phyloP scores from a whole-genome alignment of 2,888 invertebrate genomes.

The Smittia sp. region DNA sequence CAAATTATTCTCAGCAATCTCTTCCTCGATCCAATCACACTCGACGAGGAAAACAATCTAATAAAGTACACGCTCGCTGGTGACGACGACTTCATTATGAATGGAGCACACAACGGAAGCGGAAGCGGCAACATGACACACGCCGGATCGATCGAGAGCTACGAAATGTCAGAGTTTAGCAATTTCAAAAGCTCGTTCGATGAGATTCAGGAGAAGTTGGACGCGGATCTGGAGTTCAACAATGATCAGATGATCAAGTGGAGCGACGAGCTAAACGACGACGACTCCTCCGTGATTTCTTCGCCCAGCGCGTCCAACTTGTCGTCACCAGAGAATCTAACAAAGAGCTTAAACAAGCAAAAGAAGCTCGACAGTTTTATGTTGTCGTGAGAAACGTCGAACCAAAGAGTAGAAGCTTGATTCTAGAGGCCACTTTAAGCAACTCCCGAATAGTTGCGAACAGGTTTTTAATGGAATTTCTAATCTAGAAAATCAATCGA shows the following conservation, averaged over 20 bases:
- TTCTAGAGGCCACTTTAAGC: background rate
- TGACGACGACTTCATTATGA: constrained; percentile 36
- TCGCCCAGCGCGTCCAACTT: constrained; percentile 35
- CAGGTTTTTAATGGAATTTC: constrained; percentile 16
- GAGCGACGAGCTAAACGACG: constrained; percentile 33
- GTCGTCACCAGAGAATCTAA: constrained; percentile 14
- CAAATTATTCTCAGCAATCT: constrained; percentile 34
- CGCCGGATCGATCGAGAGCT: constrained; percentile 37
- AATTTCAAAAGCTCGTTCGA: constrained; percentile 40
- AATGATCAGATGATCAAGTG: constrained; percentile 41
- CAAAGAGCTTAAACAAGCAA: constrained; percentile 23
- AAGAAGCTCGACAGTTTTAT: constrained; percentile 33
- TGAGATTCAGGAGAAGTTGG: constrained; percentile 40
- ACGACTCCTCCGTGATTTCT: constrained; percentile 28
- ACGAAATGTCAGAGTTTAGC: constrained; percentile 39
- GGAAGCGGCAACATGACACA: constrained; percentile 17
- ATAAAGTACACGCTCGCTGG: constrained; percentile 36
- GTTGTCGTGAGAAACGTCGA: constrained; percentile 6
- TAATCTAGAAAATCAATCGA: constrained; percentile 23
- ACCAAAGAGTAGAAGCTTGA: constrained; percentile 7
- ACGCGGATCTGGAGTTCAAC: constrained; percentile 39
- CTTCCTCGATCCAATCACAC: constrained; percentile 37
- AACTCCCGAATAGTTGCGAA: background rate
- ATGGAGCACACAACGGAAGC: constrained; percentile 12
- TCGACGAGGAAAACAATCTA: constrained; percentile 39